Evolutionary conservation across 2,797 vertebrate species (phyloP).

Genomic region (Artibeus lituratus): DNA sequence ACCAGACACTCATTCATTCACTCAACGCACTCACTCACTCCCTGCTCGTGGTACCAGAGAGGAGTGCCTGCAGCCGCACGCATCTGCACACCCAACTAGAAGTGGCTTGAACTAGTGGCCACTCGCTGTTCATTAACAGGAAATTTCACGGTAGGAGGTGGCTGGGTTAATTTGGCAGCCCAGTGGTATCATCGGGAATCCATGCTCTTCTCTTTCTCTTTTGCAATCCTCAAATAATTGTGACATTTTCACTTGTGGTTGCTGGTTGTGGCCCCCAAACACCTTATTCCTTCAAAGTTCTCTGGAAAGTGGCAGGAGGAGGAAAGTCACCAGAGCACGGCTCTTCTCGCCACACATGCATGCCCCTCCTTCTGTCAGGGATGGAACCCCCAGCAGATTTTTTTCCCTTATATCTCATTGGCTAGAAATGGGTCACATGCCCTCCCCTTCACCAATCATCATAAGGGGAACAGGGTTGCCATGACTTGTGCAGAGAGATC

Average conservation of each 20-base stretch:
- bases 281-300: neutral
- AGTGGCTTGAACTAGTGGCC: neutral
- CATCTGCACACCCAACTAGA: neutral
- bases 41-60: neutral
- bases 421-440: neutral
- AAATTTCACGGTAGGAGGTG: neutral
- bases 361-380: neutral
- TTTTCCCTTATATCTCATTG: neutral
- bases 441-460: neutral
- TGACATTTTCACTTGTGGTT: neutral
- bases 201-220: neutral
- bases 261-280: neutral
- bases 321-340: neutral
- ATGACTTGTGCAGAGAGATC: neutral
- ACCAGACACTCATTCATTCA: neutral
- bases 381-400: neutral
- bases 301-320: neutral
- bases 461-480: neutral
- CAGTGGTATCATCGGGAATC: neutral
- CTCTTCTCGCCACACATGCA: accelerated
- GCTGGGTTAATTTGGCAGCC: neutral
- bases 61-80: neutral
- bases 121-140: neutral
- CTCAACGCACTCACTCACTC: neutral
- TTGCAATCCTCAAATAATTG: neutral